Base-by-base conservation (phyloP, 2,113 vertebrate species). In the Channa argus region DNA sequence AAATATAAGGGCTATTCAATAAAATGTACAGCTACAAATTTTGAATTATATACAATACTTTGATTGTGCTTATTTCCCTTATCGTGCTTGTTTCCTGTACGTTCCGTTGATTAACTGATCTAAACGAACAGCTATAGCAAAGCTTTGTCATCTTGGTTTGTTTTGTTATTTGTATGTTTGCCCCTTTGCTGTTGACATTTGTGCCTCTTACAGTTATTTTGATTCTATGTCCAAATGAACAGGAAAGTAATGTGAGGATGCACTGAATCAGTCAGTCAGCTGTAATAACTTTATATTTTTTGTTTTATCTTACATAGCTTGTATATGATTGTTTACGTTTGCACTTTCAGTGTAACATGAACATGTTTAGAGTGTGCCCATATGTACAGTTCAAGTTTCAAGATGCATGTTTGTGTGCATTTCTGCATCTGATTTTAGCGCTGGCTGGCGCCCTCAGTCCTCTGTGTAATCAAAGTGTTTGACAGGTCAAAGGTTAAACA, bases 401-500 rank as follows among this genome's bases (percentile, higher is more conserved):
- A 12, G 10, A 11, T 6, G 10, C 37, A 7, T 1, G 2, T 44
- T 34, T 54, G 45, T 73, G 38, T 69, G 37, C 46, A 2, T 74
- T 24, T 66, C 59, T 62, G 58, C 74, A 56, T 72, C 37, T 43
- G 61, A 36, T 64, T 10, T 13, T 53, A 44, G 60, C 55, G 43
- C 12, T 63, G 33, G 11, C 10, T 46, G 62, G 39, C 52, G 53
- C 34, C 14, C 45, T 50, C 61, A 4, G 50, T 55, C 74, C 67
- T 14, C 44, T 45, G 60, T 70, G 77, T 61, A 64, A 69, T 71
- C 43, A 68, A 86, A 73, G 68, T 37, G 44, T 65, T 58, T 82
- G 77, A 76, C 70, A 4, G 77, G 82, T 91, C 77, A 80, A 41
- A 86, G 84, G 70, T 80, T 72, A 86, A 53, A 10, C 10, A 37